A percentile compares a stretch with the other conserved stretches of the same genome.
Conservation (phyloP, 2,797 vertebrate genomes). For the Enteromius viviparus region DNA sequence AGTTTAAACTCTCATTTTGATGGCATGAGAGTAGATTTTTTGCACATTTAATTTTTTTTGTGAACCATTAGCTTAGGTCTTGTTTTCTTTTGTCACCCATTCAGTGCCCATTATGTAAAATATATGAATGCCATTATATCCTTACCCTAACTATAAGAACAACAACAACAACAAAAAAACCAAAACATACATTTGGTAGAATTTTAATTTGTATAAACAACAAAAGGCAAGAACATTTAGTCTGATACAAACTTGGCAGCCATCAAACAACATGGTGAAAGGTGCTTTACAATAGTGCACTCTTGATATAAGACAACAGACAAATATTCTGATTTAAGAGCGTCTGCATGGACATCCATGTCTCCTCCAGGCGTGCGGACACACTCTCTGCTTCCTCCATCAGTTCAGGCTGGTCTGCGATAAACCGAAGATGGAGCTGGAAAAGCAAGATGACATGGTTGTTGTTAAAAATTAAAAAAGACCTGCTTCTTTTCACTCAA, state of each 20-base stretch:
- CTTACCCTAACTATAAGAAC: not conserved
- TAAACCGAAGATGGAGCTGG: conserved; percentile 85
- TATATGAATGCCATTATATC: not conserved
- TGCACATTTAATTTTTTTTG: not conserved
- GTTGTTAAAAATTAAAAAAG: not conserved
- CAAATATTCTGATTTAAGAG: conserved; percentile 91
- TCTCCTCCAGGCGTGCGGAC: conserved; percentile 78
- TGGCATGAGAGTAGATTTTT: no score
- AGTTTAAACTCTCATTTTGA: no score
- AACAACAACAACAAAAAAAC: not conserved
- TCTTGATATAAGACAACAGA: conserved; percentile 90
- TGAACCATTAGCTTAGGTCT: not conserved
- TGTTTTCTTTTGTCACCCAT: not conserved
- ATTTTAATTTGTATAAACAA: conserved; percentile 19
- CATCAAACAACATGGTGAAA: not conserved
- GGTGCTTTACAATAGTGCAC: conserved; percentile 83
- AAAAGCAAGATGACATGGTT: conserved; percentile 4
- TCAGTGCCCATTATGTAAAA: not conserved
- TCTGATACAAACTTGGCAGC: conserved; percentile 23
- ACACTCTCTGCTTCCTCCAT: conserved; percentile 79
- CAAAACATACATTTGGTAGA: not conserved
- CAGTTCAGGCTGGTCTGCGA: conserved; percentile 81
- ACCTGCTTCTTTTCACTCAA: not conserved
- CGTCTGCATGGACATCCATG: conserved; percentile 83
- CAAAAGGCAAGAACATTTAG: not conserved